A percentile compares a stretch with the other conserved stretches of the same genome.
Evolutionary conservation across 2,888 invertebrate genomes (phyloP).

Genomic region (Agonopterix heracliana): DNA sequence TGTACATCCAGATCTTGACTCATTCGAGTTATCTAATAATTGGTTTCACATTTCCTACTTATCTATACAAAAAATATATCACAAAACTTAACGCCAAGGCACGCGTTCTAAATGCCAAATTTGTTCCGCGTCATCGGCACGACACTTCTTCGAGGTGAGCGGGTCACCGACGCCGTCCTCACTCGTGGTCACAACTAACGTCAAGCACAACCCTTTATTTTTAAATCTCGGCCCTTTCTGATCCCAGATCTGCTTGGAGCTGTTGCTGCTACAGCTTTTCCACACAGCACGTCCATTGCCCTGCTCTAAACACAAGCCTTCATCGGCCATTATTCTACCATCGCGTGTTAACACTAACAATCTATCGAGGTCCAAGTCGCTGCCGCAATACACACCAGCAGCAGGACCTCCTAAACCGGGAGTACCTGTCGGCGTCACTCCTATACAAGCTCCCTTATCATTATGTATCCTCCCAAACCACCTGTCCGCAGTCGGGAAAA

Average conservation of each 20-base stretch:
- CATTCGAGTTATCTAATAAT: not conserved
- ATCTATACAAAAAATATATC: not conserved
- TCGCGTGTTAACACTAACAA: constrained; percentile 82
- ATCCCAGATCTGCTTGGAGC: constrained; percentile 81
- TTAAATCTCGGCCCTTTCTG: constrained; percentile 65
- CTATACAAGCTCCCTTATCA: constrained; percentile 55
- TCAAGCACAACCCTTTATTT: constrained; percentile 50
- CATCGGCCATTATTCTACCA: constrained; percentile 89
- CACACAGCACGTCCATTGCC: constrained; percentile 80
- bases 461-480: constrained; percentile 92
- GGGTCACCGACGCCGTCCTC: constrained; percentile 35
- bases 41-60: not conserved
- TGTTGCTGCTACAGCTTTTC: constrained; percentile 80
- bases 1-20: not conserved
- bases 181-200: constrained; percentile 36
- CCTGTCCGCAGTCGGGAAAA: constrained; percentile 90
- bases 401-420: constrained; percentile 84
- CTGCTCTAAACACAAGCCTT: constrained; percentile 88
- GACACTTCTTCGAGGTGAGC: constrained; percentile 77
- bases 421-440: constrained; percentile 62
- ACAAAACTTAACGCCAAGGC: constrained; percentile 74
- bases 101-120: constrained; percentile 82
- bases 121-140: constrained; percentile 70
- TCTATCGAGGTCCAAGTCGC: constrained; percentile 77
- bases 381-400: constrained; percentile 79